A percentile compares a stretch with the other conserved stretches of the same genome.
Evolutionary conservation across 2,113 vertebrate species (phyloP).

Genomic region (Mungos mungo): DNA sequence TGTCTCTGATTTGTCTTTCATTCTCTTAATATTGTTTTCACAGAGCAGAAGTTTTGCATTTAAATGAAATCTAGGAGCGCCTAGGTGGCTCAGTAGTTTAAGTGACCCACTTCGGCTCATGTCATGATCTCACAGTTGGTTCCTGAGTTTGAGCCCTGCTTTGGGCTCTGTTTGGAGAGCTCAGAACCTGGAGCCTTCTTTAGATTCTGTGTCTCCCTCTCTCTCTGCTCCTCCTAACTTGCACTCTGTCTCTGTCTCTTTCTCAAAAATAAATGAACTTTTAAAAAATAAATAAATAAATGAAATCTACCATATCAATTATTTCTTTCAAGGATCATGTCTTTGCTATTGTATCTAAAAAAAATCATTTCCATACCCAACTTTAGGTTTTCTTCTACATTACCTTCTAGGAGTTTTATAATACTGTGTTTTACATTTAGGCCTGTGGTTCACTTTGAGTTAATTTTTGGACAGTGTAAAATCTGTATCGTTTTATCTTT

Average conservation of each 20-base stretch:
- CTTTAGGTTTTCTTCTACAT: not conserved
- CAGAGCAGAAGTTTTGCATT: not conserved
- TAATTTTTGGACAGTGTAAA: not conserved
- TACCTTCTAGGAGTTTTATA: not conserved
- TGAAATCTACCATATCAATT: not conserved
- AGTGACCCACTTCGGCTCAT: too few species aligned
- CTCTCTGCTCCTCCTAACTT: too few species aligned
- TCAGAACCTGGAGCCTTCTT: too few species aligned
- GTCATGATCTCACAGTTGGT: too few species aligned
- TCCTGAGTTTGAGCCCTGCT: too few species aligned
- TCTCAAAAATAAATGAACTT: too few species aligned
- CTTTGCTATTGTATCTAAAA: not conserved
- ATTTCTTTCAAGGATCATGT: not conserved
- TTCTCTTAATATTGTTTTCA: not conserved
- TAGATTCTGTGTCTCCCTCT: too few species aligned
- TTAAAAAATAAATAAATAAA: too few species aligned
- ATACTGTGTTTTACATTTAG: not conserved
- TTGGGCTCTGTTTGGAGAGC: too few species aligned
- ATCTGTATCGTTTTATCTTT: not conserved
- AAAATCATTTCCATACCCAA: not conserved
- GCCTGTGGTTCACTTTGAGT: not conserved
- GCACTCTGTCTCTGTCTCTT: too few species aligned
- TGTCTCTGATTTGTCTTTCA: not conserved
- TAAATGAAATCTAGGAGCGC: not conserved
- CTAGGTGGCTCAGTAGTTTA: too few species aligned